phyloP scores from a whole-genome alignment of 2,113 vertebrate species.

The Odocoileus virginianus region DNA sequence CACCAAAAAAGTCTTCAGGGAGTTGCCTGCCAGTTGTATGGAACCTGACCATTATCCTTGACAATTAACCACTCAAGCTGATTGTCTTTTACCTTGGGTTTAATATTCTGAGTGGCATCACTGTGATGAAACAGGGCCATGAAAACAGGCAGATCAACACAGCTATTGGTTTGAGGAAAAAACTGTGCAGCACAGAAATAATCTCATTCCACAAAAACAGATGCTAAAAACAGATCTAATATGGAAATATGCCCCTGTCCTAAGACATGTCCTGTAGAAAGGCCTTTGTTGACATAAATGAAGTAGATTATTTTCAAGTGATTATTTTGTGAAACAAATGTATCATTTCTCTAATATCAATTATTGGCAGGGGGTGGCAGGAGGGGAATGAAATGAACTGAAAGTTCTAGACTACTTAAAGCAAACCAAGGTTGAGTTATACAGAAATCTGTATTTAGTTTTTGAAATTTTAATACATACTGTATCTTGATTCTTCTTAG shows the following conservation, averaged over 20 bases:
- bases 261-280: rapidly evolving
- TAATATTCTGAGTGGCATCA: not conserved
- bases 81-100: not conserved
- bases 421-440: not conserved
- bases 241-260: not conserved
- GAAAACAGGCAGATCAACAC: not conserved
- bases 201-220: not conserved
- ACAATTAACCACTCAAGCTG: not conserved
- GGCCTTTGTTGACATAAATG: not conserved
- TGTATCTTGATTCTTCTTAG: not conserved
- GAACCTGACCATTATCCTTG: not conserved
- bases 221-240: not conserved
- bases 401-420: not conserved
- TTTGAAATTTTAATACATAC: not conserved
- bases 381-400: not conserved
- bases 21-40: not conserved
- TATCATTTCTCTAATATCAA: not conserved
- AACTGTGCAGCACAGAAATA: not conserved
- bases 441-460: not conserved
- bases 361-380: not conserved
- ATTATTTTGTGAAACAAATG: not conserved
- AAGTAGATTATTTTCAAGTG: not conserved
- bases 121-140: not conserved
- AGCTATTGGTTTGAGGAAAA: not conserved
- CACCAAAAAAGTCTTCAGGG: not conserved